Conservation (phyloP, 2,113 vertebrate genomes). For the Mobula birostris region DNA sequence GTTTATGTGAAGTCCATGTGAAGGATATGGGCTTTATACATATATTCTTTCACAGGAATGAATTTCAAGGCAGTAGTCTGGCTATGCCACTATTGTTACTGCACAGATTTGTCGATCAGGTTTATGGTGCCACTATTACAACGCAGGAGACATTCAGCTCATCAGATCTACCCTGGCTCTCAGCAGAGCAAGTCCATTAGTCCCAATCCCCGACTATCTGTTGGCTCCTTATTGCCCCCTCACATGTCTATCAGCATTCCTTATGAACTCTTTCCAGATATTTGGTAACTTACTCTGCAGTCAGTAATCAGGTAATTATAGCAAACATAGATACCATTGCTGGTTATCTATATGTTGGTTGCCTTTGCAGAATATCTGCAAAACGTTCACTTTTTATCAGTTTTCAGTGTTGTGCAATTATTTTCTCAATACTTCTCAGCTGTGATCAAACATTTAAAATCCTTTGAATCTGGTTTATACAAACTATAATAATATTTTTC, state of each 20-base stretch:
- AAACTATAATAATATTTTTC: neutral
- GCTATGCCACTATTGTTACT: neutral
- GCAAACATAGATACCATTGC: neutral
- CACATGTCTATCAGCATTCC: too few species aligned
- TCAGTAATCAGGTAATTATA: neutral
- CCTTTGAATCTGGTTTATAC: neutral
- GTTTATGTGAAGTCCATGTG: neutral
- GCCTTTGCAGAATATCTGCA: neutral
- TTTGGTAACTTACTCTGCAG: neutral
- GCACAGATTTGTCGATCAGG: neutral
- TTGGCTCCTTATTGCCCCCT: too few species aligned
- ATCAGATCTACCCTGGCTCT: too few species aligned
- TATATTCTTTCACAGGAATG: too few species aligned
- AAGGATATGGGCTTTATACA: too few species aligned
- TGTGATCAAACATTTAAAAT: neutral
- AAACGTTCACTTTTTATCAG: neutral
- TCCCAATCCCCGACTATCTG: too few species aligned
- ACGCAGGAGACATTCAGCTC: too few species aligned
- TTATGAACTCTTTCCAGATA: neutral
- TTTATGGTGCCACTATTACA: too few species aligned
- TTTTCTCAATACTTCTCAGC: neutral
- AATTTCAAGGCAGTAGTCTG: neutral
- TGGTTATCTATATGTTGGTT: neutral
- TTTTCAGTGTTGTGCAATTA: neutral
- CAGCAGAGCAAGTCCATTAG: too few species aligned